Evolutionary conservation across 2,797 vertebrate genomes (phyloP).

Genomic region (Gymnoscopelus braueri): DNA sequence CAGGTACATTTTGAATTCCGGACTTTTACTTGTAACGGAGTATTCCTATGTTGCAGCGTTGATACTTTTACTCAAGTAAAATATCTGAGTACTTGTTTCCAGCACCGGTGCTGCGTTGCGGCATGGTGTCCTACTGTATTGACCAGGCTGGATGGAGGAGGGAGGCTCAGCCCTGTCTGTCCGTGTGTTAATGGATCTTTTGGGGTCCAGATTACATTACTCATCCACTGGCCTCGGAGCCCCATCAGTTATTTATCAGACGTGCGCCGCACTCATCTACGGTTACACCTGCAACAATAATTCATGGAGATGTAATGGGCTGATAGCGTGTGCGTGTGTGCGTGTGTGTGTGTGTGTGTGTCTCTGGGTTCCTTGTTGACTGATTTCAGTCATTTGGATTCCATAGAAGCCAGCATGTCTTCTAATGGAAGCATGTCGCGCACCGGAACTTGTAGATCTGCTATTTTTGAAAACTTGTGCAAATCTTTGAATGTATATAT

Average conservation of each 20-base stretch:
- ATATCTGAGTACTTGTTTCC: no score
- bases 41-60: no score
- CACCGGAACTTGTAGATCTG: no score
- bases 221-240: constrained; percentile 54
- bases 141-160: constrained; percentile 80
- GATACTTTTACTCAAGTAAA: no score
- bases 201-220: constrained; percentile 75
- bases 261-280: constrained; percentile 60
- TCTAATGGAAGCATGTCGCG: no score
- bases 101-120: no score
- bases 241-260: constrained; percentile 83
- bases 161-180: constrained; percentile 48
- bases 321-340: constrained; percentile 60
- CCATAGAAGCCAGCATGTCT: neutral
- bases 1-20: no score
- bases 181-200: constrained; percentile 54
- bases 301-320: constrained; percentile 80
- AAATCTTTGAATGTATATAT: no score
- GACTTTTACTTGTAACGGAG: no score
- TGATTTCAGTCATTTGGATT: neutral
- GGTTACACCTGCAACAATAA: constrained; percentile 80
- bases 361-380: neutral
- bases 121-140: no score
- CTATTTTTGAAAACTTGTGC: no score
- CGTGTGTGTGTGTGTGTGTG: constrained; percentile 14